Evolutionary conservation across 2,888 invertebrate species (phyloP), one percentile per base, ranked within the genome.

Genomic region (Electrophaes corylata): DNA sequence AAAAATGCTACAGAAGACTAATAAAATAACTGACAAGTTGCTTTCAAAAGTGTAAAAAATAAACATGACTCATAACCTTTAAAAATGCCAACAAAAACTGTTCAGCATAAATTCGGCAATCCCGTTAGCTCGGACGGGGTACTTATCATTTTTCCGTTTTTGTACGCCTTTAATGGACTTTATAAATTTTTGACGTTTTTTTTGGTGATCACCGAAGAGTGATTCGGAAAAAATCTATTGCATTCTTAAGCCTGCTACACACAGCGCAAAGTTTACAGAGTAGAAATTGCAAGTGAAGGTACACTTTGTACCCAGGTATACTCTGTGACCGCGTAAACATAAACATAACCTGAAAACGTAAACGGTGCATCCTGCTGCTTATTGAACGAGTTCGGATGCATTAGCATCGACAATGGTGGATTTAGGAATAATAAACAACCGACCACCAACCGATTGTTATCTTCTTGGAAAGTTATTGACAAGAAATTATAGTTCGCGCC

Each of bases 121-220:
- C 81, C 89, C 88, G 89, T 86, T 89, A 86, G 67, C 72, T 58
- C 39, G 57, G 49, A 44, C 47, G 14, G 53, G 26, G 55, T 51
- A 50, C 57, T 57, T 58, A 60, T 63, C 63, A 63, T 67, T 64
- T 75, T 84, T 85, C 79, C 76, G 84, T 86, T 88, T 83, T 89
- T 88, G 84, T 83, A 74, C 71, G 66, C 74, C 81, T 81, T 78
- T 89, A 88, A 89, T 87, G 85, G 86, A 82, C 73, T 77, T 84
- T 86, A 88, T 88, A 90, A 84, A 90, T 88, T 85, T 83, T 83
- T 85, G 83, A 88, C 87, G 84, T 16, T 81, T 78, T n/a, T 80
- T 80, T 79, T 73, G 57, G 56, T 37, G 43, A 45, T 20, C 61
- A 51, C 59, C 54, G 66, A 69, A 73, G 69, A 68, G 16, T n/a